Conservation (phyloP, 2,797 vertebrate species). For the Hybognathus amarus region DNA sequence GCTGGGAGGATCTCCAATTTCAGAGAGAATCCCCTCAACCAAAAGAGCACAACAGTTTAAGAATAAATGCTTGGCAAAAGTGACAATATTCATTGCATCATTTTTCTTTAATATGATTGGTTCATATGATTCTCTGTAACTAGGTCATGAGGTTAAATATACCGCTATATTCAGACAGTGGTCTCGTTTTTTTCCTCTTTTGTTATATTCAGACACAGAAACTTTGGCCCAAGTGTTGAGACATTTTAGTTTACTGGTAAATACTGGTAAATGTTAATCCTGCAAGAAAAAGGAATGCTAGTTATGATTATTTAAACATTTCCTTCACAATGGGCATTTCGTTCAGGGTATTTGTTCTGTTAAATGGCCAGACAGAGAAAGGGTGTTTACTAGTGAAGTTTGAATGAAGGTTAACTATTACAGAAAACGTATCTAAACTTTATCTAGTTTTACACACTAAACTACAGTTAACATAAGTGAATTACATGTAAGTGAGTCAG, state of each 20-base stretch:
- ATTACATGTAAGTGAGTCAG: background rate
- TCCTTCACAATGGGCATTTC: background rate
- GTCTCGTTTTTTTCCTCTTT: background rate
- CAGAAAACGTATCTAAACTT: background rate
- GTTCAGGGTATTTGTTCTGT: background rate
- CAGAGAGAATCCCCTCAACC: background rate
- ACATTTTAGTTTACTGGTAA: background rate
- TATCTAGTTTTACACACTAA: constrained; percentile 9
- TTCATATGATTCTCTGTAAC: background rate
- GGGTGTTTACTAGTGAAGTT: background rate
- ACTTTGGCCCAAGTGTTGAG: background rate
- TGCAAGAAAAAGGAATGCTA: background rate
- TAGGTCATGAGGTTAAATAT: background rate
- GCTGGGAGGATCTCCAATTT: background rate
- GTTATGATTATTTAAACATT: background rate
- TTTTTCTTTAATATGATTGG: background rate
- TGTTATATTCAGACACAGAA: background rate
- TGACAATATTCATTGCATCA: background rate
- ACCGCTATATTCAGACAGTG: background rate
- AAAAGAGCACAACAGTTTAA: background rate
- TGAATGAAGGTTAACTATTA: background rate
- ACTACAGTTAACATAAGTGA: background rate
- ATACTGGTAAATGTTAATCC: background rate
- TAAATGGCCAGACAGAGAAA: background rate
- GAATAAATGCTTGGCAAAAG: background rate